Evolutionary conservation across 1,140 invertebrate genomes (phyloP).

Genomic region (Mesaphorura yosii): DNA sequence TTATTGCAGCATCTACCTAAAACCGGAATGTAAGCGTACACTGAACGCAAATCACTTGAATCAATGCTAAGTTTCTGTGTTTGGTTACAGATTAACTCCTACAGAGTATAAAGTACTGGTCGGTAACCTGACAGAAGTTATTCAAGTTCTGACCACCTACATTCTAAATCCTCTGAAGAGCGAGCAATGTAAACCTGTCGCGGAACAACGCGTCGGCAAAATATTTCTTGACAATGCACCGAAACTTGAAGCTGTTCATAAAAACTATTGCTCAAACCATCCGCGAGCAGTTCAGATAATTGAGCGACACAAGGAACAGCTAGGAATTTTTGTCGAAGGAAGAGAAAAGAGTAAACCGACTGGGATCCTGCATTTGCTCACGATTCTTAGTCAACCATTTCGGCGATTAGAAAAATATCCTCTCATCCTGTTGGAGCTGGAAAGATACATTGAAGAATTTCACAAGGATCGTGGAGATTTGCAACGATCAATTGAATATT

Average conservation of each 20-base stretch:
- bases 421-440: slow-evolving; percentile 83
- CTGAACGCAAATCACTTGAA: slow-evolving; percentile 3
- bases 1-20: slow-evolving; percentile 73
- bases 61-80: background rate
- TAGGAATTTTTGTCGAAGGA: slow-evolving; percentile 76
- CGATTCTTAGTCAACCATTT: slow-evolving; percentile 87
- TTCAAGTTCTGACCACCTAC: slow-evolving; percentile 63
- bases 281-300: slow-evolving; percentile 82
- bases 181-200: slow-evolving; percentile 50
- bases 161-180: slow-evolving; percentile 65
- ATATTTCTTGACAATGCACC: slow-evolving; percentile 78
- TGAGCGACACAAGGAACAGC: slow-evolving; percentile 75
- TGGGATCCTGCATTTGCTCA: slow-evolving; percentile 77
- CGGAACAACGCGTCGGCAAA: slow-evolving; percentile 77
- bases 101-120: slow-evolving; percentile 75
- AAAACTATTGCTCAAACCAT: slow-evolving; percentile 79
- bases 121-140: slow-evolving; percentile 76
- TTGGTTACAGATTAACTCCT: slow-evolving; percentile 52
- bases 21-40: slow-evolving; percentile 63
- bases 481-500: slow-evolving; percentile 82
- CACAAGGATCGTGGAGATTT: slow-evolving; percentile 93
- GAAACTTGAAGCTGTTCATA: slow-evolving; percentile 71
- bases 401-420: slow-evolving; percentile 88
- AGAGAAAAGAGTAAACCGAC: slow-evolving; percentile 57
- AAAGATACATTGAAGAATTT: slow-evolving; percentile 85